phyloP scores from a whole-genome alignment of 2,888 invertebrate species.

The Sinopyrophorus schimmeli region DNA sequence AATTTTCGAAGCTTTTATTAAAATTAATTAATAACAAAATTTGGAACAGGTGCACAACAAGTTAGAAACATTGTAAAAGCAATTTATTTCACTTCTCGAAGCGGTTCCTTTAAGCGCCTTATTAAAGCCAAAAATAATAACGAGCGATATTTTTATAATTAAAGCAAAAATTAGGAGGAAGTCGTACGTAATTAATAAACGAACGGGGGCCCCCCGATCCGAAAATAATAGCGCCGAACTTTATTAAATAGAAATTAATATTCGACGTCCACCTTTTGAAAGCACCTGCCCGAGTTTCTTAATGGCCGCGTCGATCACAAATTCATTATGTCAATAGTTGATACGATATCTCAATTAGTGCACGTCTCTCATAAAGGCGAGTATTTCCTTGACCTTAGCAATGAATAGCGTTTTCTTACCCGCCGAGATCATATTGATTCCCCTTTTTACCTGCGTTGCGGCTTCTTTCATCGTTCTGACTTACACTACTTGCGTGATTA shows the following conservation, averaged over 20 bases:
- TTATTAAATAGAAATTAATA: conserved; percentile 26
- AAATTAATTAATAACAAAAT: too few species aligned
- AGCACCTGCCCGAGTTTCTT: conserved; percentile 44
- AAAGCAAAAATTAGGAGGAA: too few species aligned
- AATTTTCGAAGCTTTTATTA: too few species aligned
- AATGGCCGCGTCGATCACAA: conserved; percentile 46
- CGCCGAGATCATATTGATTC: conserved; percentile 15
- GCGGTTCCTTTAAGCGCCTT: too few species aligned
- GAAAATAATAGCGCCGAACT: too few species aligned
- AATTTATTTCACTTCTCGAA: too few species aligned
- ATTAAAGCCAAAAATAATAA: too few species aligned
- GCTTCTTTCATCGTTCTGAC: neutral
- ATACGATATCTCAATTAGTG: conserved; percentile 47
- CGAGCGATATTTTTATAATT: too few species aligned
- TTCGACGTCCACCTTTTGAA: conserved; percentile 26
- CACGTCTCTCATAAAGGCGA: conserved; percentile 38
- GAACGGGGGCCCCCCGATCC: too few species aligned
- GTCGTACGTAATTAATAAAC: too few species aligned
- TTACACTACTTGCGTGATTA: conserved; percentile 2
- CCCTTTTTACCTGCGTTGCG: neutral
- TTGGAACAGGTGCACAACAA: too few species aligned
- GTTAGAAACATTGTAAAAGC: too few species aligned
- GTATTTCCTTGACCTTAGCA: conserved; percentile 35
- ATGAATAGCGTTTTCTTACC: conserved; percentile 25
- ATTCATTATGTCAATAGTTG: conserved; percentile 47